A percentile compares a stretch with the other conserved stretches of the same genome.
Evolutionary conservation across 2,888 invertebrate species (phyloP).

Genomic region (Pyrocoelia pectoralis): DNA sequence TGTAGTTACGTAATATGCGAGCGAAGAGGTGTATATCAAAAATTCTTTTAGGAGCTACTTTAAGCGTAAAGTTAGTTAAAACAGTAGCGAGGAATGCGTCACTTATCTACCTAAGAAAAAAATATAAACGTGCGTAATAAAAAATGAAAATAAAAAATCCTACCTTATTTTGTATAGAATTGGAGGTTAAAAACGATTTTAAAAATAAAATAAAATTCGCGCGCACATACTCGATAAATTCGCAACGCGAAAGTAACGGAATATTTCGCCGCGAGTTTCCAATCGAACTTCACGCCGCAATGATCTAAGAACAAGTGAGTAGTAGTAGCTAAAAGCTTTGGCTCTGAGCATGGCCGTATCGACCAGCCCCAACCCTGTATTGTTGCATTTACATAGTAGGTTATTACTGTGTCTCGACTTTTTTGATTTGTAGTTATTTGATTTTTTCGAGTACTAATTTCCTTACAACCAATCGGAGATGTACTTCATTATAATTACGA

Average conservation of each 20-base stretch:
- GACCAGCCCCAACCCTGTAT: constrained; percentile 49
- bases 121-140: not conserved
- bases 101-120: not conserved
- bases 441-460: constrained; percentile 27
- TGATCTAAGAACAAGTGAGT: constrained; percentile 27
- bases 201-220: constrained; percentile 25
- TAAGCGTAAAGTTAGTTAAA: not conserved
- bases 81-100: not conserved
- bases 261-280: constrained; percentile 23
- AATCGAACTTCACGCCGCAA: constrained; percentile 27
- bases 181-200: not conserved
- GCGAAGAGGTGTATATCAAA: too few relatives aligned
- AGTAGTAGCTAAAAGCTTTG: constrained; percentile 50
- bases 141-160: not conserved
- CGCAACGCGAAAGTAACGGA: constrained; percentile 27
- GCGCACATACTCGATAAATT: constrained; percentile 25
- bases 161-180: not conserved
- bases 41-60: too few relatives aligned
- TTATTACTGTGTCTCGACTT: constrained; percentile 35
- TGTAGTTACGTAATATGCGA: not conserved
- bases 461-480: constrained; percentile 25
- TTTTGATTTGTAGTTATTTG: constrained; percentile 24
- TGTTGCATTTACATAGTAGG: constrained; percentile 49
- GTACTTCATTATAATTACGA: not conserved
- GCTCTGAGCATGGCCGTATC: constrained; percentile 51